Conservation (phyloP, 2,113 vertebrate genomes). For the Chloropsis hardwickii region DNA sequence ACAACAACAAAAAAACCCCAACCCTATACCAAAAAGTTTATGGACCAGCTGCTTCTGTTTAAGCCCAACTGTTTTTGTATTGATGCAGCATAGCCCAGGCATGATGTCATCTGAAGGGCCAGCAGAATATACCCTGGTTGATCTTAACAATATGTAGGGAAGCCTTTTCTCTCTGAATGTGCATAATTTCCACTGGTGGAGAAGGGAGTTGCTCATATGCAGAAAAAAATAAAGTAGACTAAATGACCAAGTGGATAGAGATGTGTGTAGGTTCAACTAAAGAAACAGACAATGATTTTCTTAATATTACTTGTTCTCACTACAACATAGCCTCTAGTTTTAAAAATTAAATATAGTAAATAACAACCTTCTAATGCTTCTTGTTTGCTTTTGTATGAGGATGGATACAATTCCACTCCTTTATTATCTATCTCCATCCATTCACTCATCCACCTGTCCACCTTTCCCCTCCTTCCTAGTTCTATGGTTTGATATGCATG, state of each 20-base stretch:
- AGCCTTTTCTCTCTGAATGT: not conserved
- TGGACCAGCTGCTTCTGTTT: slow-evolving; percentile 69
- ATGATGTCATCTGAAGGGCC: slow-evolving; percentile 47
- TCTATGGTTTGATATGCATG: slow-evolving; percentile 57
- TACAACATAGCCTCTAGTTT: not conserved
- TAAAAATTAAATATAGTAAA: slow-evolving; percentile 40
- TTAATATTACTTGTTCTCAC: slow-evolving; percentile 10
- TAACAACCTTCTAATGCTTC: slow-evolving; percentile 35
- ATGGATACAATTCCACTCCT: slow-evolving; percentile 49
- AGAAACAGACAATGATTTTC: not conserved
- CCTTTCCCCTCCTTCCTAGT: slow-evolving; percentile 21
- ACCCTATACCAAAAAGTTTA: not conserved
- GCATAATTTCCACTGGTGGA: not conserved
- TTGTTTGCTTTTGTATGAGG: slow-evolving; percentile 49
- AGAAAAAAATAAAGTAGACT: not conserved
- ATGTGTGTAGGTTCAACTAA: not conserved
- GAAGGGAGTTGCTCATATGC: not conserved
- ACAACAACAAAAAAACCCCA: not conserved
- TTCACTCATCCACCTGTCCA: not conserved
- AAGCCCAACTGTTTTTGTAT: slow-evolving; percentile 52
- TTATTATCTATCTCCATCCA: slow-evolving; percentile 36
- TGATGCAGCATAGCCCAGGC: slow-evolving; percentile 26
- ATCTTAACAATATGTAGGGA: slow-evolving; percentile 30
- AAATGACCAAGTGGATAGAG: not conserved
- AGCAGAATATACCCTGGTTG: slow-evolving; percentile 7